phyloP scores from a whole-genome alignment of 2,888 invertebrate species.

The Torymus tubicola region DNA sequence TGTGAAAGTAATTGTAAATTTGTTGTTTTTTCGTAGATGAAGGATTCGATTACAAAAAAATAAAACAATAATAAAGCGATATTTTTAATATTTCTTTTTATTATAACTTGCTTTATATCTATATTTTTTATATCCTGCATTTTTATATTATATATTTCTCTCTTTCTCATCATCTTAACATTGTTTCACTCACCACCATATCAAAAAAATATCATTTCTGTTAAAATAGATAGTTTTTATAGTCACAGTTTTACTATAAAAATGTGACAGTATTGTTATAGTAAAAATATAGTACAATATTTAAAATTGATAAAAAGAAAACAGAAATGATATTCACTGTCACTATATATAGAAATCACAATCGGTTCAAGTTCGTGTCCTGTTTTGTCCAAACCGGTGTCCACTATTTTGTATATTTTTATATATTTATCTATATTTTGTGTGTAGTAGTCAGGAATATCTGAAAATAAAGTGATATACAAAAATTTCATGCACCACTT shows the following conservation, averaged over 20 bases:
- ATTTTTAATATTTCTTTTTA: slow-evolving; percentile 44
- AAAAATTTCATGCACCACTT: slow-evolving; percentile 44
- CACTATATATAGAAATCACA: slow-evolving; percentile 15
- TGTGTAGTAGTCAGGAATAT: slow-evolving; percentile 28
- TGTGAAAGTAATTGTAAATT: neutral
- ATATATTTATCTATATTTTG: slow-evolving; percentile 3
- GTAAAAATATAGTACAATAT: neutral
- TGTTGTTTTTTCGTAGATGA: slow-evolving; percentile 34
- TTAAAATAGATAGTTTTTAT: neutral
- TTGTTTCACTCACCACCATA: slow-evolving; percentile 16
- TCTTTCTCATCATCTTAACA: slow-evolving; percentile 26
- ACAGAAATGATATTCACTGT: slow-evolving; percentile 18
- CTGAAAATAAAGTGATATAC: slow-evolving; percentile 1
- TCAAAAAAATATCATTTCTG: slow-evolving; percentile 41
- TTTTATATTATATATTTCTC: slow-evolving; percentile 45
- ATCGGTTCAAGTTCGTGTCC: neutral
- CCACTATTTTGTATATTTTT: slow-evolving; percentile 7
- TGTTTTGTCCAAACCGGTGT: slow-evolving; percentile 10
- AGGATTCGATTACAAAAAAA: slow-evolving; percentile 8
- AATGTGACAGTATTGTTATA: too few species aligned
- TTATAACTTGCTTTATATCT: slow-evolving; percentile 39
- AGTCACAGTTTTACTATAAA: too few species aligned
- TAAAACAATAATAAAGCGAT: neutral
- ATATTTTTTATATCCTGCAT: slow-evolving; percentile 38
- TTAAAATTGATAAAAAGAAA: slow-evolving; percentile 5